phyloP scores from a whole-genome alignment of 2,888 invertebrate genomes.

The Epinotia nisella region DNA sequence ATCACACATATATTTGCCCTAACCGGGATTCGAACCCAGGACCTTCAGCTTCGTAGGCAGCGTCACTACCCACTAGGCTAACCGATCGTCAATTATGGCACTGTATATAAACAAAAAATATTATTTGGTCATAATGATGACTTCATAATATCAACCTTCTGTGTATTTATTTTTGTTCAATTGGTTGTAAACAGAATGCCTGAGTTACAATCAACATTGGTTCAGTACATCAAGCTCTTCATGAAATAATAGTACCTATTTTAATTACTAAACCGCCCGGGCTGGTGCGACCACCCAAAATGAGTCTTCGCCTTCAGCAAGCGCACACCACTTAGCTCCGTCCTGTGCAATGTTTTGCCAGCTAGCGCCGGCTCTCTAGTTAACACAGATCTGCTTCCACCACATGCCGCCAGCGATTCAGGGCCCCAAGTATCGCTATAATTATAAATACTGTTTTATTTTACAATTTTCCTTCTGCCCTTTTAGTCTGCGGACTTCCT shows the following conservation, averaged over 20 bases:
- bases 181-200: conserved; percentile 19
- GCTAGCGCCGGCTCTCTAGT: too few species aligned
- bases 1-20: too few species aligned
- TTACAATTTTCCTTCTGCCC: conserved; percentile 12
- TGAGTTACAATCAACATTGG: conserved; percentile 1
- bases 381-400: too few species aligned
- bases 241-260: neutral
- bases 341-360: too few species aligned
- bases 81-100: neutral
- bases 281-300: too few species aligned
- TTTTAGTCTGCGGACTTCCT: neutral
- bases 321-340: too few species aligned
- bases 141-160: conserved; percentile 5
- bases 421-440: neutral
- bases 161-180: conserved; percentile 10
- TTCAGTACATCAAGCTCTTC: neutral
- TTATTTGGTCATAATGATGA: neutral
- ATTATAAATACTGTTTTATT: neutral
- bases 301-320: too few species aligned
- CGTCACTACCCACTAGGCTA: too few species aligned
- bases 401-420: too few species aligned
- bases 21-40: too few species aligned
- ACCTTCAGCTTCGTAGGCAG: too few species aligned
- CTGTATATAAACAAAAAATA: neutral
- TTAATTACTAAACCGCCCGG: neutral